Evolutionary conservation across 1,140 invertebrate genomes (phyloP), one percentile per base, ranked within the genome.

Genomic region (Paracyclopina nana): DNA sequence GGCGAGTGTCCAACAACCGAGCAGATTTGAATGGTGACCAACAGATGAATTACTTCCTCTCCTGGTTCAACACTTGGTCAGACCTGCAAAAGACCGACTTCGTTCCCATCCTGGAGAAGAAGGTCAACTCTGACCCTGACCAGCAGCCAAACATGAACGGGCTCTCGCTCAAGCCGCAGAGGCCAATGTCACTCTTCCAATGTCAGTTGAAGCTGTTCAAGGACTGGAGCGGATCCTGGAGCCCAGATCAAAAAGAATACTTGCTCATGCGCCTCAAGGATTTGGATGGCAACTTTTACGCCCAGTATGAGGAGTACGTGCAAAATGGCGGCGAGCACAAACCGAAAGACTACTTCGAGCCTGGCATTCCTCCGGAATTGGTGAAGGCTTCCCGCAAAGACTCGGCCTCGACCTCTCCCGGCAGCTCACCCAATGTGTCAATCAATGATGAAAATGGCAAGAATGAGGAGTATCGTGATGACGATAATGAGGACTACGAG

Each of bases 191-290:
- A 14, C 24, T 44, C 12, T 44, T 20, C 42, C n/a, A 14, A 20
- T 44, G 42, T 44, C 42, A 44, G 24, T 14, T 44, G 14, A 44
- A 44, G 24, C 16, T 44, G 24, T 44, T 44, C 42, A 24, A 44
- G n/a, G 24, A 25, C 42, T 44, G 42, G 42, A 18, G 16, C n/a
- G n/a, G 12, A 5, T 12, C 12, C 12, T 44, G 42, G 42, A 18
- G 14, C n/a, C 14, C 16, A 20, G 42, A 44, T 44, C 42, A 44
- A 25, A 18, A 25, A 12, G 24, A 44, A 12, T 44, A 44, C 24
- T 22, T 44, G 16, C 14, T n/a, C 24, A 14, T 44, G 5, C 16
- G 42, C n/a, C 24, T 44, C 42, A 44, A 44, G 42, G 42, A 44
- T 22, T 18, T 44, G 4, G 42, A 44, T 44, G 16, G 16, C 14